Conservation (phyloP, 2,113 vertebrate species). For the Nasalis larvatus region DNA sequence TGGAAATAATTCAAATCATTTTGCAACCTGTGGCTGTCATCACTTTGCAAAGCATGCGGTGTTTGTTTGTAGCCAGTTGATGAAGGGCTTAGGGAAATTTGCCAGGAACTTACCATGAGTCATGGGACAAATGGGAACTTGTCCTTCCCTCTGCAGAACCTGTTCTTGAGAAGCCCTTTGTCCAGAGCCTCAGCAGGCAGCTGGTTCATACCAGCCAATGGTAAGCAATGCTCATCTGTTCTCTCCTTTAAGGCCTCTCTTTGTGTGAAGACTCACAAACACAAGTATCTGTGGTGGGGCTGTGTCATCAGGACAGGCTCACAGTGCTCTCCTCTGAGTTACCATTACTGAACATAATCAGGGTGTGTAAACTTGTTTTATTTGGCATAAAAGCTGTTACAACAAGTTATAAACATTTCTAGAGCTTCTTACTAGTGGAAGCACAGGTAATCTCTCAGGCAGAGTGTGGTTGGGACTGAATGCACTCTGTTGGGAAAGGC, state of each 20-base stretch:
- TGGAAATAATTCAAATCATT: neutral
- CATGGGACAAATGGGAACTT: neutral
- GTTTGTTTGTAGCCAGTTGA: neutral
- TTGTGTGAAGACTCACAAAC: neutral
- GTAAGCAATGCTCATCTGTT: neutral
- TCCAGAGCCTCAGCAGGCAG: neutral
- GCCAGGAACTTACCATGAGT: neutral
- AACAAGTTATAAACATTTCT: slow-evolving; percentile 4
- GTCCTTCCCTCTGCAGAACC: neutral
- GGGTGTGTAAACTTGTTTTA: neutral
- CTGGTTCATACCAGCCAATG: neutral
- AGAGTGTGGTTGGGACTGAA: neutral
- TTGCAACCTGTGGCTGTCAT: neutral
- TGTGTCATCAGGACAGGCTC: neutral
- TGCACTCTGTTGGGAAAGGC: fast-evolving
- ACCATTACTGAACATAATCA: neutral
- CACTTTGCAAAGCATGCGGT: neutral
- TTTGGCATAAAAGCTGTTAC: neutral
- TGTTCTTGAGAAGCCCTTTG: neutral
- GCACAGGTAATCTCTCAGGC: neutral
- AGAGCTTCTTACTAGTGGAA: neutral
- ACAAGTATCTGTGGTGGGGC: neutral
- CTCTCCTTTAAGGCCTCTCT: neutral
- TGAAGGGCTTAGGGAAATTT: neutral
- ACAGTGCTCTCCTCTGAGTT: neutral